A percentile compares a stretch with the other conserved stretches of the same genome.
Conservation (phyloP, 2,113 vertebrate genomes). For the Pelusios castaneus region DNA sequence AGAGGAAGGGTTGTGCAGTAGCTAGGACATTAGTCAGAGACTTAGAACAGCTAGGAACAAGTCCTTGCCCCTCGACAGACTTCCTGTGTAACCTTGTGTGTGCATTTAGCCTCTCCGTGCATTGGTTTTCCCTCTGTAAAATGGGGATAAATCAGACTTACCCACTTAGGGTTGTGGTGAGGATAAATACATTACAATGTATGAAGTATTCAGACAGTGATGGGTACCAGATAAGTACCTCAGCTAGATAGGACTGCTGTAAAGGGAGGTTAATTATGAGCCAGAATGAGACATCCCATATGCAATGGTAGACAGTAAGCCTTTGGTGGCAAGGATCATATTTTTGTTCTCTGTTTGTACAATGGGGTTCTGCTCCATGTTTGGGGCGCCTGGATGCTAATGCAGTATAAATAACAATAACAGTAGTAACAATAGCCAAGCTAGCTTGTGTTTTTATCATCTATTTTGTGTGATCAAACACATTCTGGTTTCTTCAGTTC, state of each 20-base stretch:
- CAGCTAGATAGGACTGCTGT: not conserved
- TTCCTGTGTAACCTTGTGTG: fast-evolving
- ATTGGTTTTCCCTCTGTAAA: not conserved
- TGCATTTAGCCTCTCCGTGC: not conserved
- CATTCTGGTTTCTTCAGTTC: not conserved
- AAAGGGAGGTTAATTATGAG: not conserved
- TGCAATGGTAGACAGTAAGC: too few species aligned
- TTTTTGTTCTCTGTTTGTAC: not conserved
- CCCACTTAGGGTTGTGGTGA: not conserved
- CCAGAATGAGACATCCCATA: not conserved
- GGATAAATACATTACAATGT: not conserved
- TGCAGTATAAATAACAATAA: not conserved
- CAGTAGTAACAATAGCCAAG: not conserved
- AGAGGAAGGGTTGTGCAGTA: too few species aligned
- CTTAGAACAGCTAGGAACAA: too few species aligned
- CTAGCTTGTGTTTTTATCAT: not conserved
- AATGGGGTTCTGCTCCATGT: fast-evolving
- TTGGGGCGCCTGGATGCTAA: not conserved
- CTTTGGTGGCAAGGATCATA: not conserved
- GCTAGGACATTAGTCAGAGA: not conserved
- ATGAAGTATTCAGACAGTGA: not conserved
- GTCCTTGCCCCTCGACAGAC: too few species aligned
- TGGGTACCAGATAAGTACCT: not conserved
- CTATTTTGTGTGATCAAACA: not conserved
- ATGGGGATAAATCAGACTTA: not conserved